Evolutionary conservation across 2,888 invertebrate species (phyloP).

Genomic region (Torymus tubicola): DNA sequence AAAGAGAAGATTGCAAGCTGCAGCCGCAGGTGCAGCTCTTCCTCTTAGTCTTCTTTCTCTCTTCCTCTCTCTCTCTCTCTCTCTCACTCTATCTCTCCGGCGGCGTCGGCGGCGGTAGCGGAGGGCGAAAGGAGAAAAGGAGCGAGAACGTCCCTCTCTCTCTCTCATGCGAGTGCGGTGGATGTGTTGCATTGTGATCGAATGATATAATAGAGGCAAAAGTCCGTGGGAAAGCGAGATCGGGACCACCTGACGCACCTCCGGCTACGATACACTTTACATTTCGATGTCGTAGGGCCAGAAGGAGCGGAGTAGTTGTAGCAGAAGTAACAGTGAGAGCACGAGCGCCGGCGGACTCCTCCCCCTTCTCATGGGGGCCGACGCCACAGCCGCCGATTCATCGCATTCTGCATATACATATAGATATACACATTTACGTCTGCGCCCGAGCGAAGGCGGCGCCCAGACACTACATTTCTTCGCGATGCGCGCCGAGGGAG

Average conservation of each 20-base stretch:
- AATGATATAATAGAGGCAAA: conserved; percentile 74
- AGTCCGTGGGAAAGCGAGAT: conserved; percentile 73
- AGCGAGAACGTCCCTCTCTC: conserved; percentile 65
- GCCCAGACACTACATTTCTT: conserved; percentile 49
- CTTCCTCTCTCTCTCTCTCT: conserved; percentile 23
- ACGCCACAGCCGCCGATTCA: conserved; percentile 42
- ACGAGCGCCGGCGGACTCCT: conserved; percentile 33
- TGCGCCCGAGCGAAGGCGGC: conserved; percentile 44
- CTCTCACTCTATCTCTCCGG: not conserved
- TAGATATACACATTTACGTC: not conserved
- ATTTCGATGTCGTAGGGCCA: conserved; percentile 64
- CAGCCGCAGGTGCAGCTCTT: conserved; percentile 70
- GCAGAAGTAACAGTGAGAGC: not conserved
- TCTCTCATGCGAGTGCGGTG: conserved; percentile 2
- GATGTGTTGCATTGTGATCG: conserved; percentile 73
- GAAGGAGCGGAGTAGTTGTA: not conserved
- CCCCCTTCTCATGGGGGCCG: conserved; percentile 31
- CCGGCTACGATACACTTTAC: conserved; percentile 68
- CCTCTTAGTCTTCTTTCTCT: conserved; percentile 44
- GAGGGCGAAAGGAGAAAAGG: conserved; percentile 28
- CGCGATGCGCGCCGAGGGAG: conserved; percentile 30
- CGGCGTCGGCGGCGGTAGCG: not conserved
- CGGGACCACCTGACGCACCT: conserved; percentile 72
- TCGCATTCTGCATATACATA: conserved; percentile 37
- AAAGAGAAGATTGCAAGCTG: conserved; percentile 64